Base-by-base conservation (phyloP, 1,140 invertebrate species). In the Zaprionus kolodkinae region DNA sequence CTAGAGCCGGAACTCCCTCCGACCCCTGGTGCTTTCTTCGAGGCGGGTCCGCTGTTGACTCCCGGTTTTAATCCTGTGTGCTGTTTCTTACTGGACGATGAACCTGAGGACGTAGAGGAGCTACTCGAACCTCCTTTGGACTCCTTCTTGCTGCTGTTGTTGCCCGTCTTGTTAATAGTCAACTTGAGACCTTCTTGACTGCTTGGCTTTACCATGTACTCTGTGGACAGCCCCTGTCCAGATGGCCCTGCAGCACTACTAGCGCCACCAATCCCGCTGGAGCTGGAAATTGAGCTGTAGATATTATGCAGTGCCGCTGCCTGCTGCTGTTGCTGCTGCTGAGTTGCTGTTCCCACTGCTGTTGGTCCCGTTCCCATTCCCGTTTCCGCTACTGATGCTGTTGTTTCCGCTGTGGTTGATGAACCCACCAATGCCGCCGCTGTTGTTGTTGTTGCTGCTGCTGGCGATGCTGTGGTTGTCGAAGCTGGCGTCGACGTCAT, bases 31-130 rank as follows among this genome's bases (percentile, higher is more conserved):
- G 66, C 69, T 63, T 91, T 92, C 0, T 91, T 92, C 0, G 86
- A 92, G 27, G 91, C 91, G 17, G 91, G 91, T 60, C 91, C 91
- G 60, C 91, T 92, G 64, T 88, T 88, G 3, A 97, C 96, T 0
- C 97, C 96, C 0, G 96, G 96, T 92, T 97, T 97, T 0, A 97
- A 92, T 3, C 97, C 96, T 0, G 96, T 97, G 81, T 97, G 96
- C 12, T 96, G 96, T 60, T 91, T 91, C 55, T 87, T 91, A 35
- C 40, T 69, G 21, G 64, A 50, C 25, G 90, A 54, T 15, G 72
- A 45, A 45, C 40, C 15, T 15, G n/a, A 72, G 15, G 68, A 43
- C 17, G 63, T 56, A 6, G 71, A 55, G n/a, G 17, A 63, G 10
- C 59, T 13, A 40, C 45, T 17, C 54, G 68, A 36, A 50, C 45